These are phyloP conservation scores for Leptinotarsa tumamoca DNA, from an alignment of 2,888 invertebrate genomes.

Conservation along the genomic window DNA sequence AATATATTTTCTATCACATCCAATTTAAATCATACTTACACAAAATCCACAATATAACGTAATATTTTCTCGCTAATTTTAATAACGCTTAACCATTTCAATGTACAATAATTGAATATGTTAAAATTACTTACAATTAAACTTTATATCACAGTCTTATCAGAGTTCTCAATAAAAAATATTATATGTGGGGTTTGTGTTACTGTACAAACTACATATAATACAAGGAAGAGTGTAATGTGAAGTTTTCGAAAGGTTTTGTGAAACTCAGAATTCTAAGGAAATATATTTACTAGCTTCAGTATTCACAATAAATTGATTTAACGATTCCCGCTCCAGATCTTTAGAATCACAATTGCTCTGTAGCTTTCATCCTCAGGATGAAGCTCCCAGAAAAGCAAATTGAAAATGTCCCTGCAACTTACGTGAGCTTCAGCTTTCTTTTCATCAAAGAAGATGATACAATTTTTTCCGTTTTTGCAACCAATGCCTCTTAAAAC, in stretches of 20 bases:
- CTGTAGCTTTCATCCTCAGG: too few relatives aligned
- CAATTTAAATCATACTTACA: slow-evolving; percentile 55
- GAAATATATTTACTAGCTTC: too few relatives aligned
- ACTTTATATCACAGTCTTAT: slow-evolving; percentile 64
- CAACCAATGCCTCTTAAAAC: too few relatives aligned
- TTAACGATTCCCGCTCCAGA: too few relatives aligned
- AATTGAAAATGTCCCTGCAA: too few relatives aligned
- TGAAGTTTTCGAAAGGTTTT: background rate
- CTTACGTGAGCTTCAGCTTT: too few relatives aligned
- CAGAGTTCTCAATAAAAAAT: slow-evolving; percentile 62
- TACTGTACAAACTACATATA: slow-evolving; percentile 40
- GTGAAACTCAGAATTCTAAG: too few relatives aligned
- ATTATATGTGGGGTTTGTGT: slow-evolving; percentile 59
- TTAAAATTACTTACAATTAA: slow-evolving; percentile 61
- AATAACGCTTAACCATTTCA: slow-evolving; percentile 47
- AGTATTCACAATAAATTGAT: too few relatives aligned
- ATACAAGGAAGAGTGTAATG: slow-evolving; percentile 36
- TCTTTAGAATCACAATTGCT: too few relatives aligned
- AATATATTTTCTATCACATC: slow-evolving; percentile 62
- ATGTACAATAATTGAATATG: slow-evolving; percentile 57
- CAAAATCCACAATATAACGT: slow-evolving; percentile 61
- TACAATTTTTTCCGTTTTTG: too few relatives aligned
- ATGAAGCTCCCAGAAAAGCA: too few relatives aligned
- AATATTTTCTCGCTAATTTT: slow-evolving; percentile 49
- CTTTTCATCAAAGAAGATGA: too few relatives aligned